Evolutionary conservation across 1,140 invertebrate species (phyloP), one percentile per base, ranked within the genome.

Genomic region (Potamilus streckersoni): DNA sequence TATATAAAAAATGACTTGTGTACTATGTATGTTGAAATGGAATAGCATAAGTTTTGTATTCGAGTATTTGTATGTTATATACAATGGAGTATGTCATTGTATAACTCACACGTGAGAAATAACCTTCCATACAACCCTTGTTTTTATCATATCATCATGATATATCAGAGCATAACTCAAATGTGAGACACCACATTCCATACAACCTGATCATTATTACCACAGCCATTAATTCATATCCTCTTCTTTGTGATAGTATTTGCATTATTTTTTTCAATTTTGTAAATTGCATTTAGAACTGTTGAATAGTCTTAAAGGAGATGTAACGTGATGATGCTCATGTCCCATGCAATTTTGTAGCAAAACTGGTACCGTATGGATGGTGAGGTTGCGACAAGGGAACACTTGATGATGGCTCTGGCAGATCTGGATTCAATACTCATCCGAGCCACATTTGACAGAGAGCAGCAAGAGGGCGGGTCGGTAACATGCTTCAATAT

Each of bases 381-480:
- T 89, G 97, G 96, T 5, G 93, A 94, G 66, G 90, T 92, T 65
- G 93, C 94, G 11, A 94, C 96, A 74, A 92, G 98, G 17, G 96
- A 97, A 85, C 94, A 97, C 89, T 90, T 99, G 62, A 91, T 99
- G 31, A 96, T 98, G 94, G 95, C 96, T 1, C 90, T 99, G 59
- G 96, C 97, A 75, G 94, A 98, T 87, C 88, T 99, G 14, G 92
- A 95, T 83, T 93, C 93, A 15, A 95, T 99, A 80, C 92, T 95
- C 71, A 96, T 99, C 70, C 97, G 98, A 87, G 97, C 97, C 3
- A 97, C 96, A 0, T 98, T 98, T 86, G 95, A 95, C 0, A 94
- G 93, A 0, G 93, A 93, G 76, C 95, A 95, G 12, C 90, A 93
- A 73, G 92, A 96, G 88, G 94, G 94, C 2, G 93, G 93, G 93